These are phyloP conservation scores for Barnardius zonarius DNA, from an alignment of 2,113 vertebrate genomes.

Conservation along the genomic window DNA sequence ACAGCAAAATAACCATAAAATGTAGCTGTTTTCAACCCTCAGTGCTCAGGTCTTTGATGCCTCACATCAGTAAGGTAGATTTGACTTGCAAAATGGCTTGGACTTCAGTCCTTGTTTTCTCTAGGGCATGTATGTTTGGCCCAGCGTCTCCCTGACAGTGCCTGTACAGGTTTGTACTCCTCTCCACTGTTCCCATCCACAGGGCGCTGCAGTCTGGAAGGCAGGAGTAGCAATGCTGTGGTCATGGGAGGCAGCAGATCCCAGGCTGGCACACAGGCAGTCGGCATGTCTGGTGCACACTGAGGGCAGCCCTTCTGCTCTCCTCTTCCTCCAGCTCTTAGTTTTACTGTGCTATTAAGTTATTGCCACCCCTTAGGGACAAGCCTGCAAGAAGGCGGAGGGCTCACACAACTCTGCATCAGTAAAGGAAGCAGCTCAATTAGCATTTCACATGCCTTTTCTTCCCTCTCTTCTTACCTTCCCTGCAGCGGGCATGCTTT, in stretches of 20 bases:
- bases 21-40: neutral
- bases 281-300: neutral
- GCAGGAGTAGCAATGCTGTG: neutral
- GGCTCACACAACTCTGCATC: constrained; percentile 75
- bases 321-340: constrained; percentile 3
- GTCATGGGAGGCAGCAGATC: rapidly evolving
- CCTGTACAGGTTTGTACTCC: neutral
- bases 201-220: neutral
- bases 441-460: constrained; percentile 94
- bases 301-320: neutral
- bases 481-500: constrained; percentile 86
- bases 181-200: neutral
- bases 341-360: constrained; percentile 60
- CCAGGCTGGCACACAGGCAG: neutral
- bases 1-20: neutral
- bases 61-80: neutral
- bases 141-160: neutral
- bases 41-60: neutral
- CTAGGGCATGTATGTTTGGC: neutral
- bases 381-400: constrained; percentile 72
- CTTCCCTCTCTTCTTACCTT: constrained; percentile 86
- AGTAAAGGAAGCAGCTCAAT: constrained; percentile 93
- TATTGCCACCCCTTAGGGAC: constrained; percentile 66
- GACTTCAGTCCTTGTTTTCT: neutral
- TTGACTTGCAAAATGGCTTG: neutral